Evolutionary conservation across 1,140 invertebrate genomes (phyloP), one percentile per base, ranked within the genome.

Genomic region (Drosophila tani): DNA sequence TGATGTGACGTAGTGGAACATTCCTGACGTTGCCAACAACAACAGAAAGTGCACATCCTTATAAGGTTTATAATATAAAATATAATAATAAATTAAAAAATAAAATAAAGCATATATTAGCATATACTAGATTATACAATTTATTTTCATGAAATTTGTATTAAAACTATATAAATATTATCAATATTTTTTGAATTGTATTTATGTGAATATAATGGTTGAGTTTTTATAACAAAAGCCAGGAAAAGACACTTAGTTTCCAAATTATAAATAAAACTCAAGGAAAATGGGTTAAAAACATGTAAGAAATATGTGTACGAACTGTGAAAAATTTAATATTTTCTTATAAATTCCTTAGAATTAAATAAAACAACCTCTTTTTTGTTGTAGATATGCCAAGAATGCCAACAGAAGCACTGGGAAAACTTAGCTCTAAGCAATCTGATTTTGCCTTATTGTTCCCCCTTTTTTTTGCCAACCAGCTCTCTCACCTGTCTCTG

Each of bases 1-100:
- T 92, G 91, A 92, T 92, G 91, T 92, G 91, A 92, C 91, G 91
- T 92, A 92, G 91, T 92, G 91, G 91, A 92, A 92, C 87, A 92
- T 92, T 84, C 87, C 91, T 84, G 65, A 46, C 67, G 78, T 92
- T 84, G 62, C 27, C 71, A 64, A 47, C 91, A 64, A 50, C 91
- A 65, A 62, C 43, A 41, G 1, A 29, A 19, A 68, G 58, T 51
- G 63, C 43, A n/a, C n/a, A 21, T 7, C 1, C 3, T 17, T 2
- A 46, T 15, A 27, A 12, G n/a, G 7, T 17, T 17, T 32, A 21
- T 24, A 24, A 24, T 24, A 24, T 3, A 35, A 38, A 21, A 21
- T 58, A 41, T 11, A 50, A n/a, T 50, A 35, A 32, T 0, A 40
- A 17, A 17, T 55, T 49, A 17, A 2, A 15, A 55, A 55, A 8